Evolutionary conservation across 2,888 invertebrate species (phyloP).

Genomic region (Himalopsyche japonica): DNA sequence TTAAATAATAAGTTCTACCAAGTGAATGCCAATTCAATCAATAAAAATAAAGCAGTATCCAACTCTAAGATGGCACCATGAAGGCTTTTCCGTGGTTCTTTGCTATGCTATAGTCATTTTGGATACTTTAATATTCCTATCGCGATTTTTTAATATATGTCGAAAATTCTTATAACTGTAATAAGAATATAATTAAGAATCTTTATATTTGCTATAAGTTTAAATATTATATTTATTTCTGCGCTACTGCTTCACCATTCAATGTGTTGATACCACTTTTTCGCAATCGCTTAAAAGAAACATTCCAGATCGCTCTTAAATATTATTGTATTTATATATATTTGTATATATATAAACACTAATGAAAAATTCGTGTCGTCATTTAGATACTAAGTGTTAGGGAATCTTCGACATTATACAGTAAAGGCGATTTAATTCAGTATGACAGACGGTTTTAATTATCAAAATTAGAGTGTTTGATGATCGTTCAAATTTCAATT

Average conservation of each 20-base stretch:
- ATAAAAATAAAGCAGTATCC: no score
- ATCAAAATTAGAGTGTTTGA: conserved; percentile 1
- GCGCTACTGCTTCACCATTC: not conserved
- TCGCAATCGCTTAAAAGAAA: not conserved
- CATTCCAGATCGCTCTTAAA: not conserved
- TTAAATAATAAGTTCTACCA: no score
- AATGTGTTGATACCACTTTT: not conserved
- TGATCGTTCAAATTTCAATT: not conserved
- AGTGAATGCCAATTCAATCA: no score
- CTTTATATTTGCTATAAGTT: no score
- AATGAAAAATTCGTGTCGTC: not conserved
- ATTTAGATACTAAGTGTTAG: not conserved
- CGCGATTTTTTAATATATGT: no score
- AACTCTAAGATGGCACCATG: no score
- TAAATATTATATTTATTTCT: not conserved
- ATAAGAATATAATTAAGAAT: no score
- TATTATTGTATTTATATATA: no score
- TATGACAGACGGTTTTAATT: not conserved
- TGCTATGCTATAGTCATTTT: no score
- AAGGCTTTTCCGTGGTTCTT: no score
- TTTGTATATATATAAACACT: not conserved
- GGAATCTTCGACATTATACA: not conserved
- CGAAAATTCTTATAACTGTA: no score
- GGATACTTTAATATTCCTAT: no score
- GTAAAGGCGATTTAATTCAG: not conserved